These are phyloP conservation scores for Peucedramus taeniatus DNA, from an alignment of 2,113 vertebrate genomes.

Conservation along the genomic window DNA sequence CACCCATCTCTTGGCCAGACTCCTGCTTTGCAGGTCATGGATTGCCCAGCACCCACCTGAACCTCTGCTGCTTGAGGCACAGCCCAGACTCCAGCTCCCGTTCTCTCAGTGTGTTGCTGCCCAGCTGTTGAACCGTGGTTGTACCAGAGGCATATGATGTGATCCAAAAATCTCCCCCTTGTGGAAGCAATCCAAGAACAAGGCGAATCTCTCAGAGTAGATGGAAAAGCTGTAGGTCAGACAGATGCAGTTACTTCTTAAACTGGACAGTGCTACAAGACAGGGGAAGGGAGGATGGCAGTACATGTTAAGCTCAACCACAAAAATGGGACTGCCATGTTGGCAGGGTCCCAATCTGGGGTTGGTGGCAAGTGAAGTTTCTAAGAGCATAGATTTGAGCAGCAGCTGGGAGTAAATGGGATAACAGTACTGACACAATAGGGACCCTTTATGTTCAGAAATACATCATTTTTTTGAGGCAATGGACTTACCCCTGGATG, in stretches of 20 bases:
- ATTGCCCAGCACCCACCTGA: background rate
- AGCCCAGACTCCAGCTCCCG: background rate
- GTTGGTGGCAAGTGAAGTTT: background rate
- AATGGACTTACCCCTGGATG: background rate
- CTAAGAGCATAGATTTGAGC: background rate
- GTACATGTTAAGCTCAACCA: background rate
- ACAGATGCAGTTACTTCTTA: background rate
- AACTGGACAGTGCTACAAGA: background rate
- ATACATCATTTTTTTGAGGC: background rate
- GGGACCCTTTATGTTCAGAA: background rate
- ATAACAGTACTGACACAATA: background rate
- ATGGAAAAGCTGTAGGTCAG: background rate
- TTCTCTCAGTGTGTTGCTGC: background rate
- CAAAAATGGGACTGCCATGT: rapidly evolving
- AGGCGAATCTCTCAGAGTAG: rapidly evolving
- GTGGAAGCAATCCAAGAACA: background rate
- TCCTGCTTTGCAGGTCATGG: background rate
- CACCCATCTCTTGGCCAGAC: too few relatives aligned
- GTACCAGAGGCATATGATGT: rapidly evolving
- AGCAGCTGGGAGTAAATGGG: background rate
- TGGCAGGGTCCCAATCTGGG: background rate
- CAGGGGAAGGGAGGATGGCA: background rate
- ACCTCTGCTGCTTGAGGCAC: background rate
- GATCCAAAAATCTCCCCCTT: background rate
- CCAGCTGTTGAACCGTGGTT: rapidly evolving